Evolutionary conservation across 2,888 invertebrate genomes (phyloP).

Genomic region (Drosophila buzzatii): DNA sequence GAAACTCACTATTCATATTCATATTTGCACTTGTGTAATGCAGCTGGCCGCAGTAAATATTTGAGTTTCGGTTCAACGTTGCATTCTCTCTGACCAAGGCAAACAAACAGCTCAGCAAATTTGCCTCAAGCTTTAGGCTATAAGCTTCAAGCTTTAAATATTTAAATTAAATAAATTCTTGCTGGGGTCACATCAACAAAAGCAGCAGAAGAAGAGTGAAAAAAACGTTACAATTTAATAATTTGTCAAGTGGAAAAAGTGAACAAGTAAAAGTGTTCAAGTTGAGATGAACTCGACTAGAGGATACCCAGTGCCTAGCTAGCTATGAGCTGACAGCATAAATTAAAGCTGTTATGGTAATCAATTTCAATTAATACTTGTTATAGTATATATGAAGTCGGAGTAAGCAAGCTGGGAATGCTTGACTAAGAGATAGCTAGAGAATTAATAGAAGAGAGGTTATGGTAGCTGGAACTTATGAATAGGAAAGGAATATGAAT

Average conservation of each 20-base stretch:
- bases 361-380: too few relatives aligned
- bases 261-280: slow-evolving; percentile 52
- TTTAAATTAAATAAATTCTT: slow-evolving; percentile 59
- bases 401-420: too few relatives aligned
- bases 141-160: slow-evolving; percentile 29
- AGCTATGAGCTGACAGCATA: too few relatives aligned
- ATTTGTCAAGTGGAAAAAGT: slow-evolving; percentile 62
- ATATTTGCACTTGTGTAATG: slow-evolving; percentile 42
- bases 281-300: not conserved
- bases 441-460: too few relatives aligned
- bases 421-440: too few relatives aligned
- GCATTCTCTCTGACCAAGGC: slow-evolving; percentile 50
- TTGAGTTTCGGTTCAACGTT: slow-evolving; percentile 55
- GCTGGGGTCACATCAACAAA: slow-evolving; percentile 19
- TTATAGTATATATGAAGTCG: too few relatives aligned
- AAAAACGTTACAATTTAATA: slow-evolving; percentile 56
- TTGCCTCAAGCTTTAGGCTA: not conserved
- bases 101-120: slow-evolving; percentile 10
- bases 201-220: not conserved
- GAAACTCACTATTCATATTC: not conserved
- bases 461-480: too few relatives aligned
- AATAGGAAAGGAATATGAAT: too few relatives aligned
- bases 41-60: slow-evolving; percentile 62
- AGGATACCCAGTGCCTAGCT: not conserved
- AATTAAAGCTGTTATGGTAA: too few relatives aligned